These are phyloP conservation scores for Bombus consobrinus DNA, from an alignment of 1,140 invertebrate species.

Conservation along the genomic window DNA sequence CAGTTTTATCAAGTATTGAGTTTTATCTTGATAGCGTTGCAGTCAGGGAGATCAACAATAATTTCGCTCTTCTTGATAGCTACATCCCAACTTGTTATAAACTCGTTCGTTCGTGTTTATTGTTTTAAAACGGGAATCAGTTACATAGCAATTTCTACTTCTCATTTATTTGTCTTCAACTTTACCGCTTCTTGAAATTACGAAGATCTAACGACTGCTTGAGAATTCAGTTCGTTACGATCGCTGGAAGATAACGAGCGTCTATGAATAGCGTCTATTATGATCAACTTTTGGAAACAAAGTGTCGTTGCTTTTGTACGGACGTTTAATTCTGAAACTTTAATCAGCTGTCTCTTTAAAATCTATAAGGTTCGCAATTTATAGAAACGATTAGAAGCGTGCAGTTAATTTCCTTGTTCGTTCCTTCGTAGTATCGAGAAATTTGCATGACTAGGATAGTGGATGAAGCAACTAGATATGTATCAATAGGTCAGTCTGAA, in stretches of 20 bases:
- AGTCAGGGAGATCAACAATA: not conserved
- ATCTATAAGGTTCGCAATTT: not conserved
- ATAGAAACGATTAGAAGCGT: not conserved
- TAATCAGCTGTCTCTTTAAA: not conserved
- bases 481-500: not conserved
- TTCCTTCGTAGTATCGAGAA: constrained; percentile 6
- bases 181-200: not conserved
- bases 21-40: not conserved
- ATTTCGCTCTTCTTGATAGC: not conserved
- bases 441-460: not conserved
- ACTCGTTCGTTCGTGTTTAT: constrained; percentile 5
- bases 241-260: not conserved
- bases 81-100: not conserved
- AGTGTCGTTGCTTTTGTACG: not conserved
- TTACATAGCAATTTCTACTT: not conserved
- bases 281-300: not conserved
- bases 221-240: not conserved
- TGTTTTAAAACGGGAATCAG: not conserved
- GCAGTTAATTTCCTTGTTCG: constrained; percentile 17
- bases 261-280: not conserved
- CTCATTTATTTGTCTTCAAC: not conserved
- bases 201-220: not conserved
- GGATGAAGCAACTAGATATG: not conserved
- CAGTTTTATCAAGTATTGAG: too few species aligned
- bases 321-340: not conserved